Base-by-base conservation (phyloP, 2,113 vertebrate genomes). In the Poicephalus gulielmi region DNA sequence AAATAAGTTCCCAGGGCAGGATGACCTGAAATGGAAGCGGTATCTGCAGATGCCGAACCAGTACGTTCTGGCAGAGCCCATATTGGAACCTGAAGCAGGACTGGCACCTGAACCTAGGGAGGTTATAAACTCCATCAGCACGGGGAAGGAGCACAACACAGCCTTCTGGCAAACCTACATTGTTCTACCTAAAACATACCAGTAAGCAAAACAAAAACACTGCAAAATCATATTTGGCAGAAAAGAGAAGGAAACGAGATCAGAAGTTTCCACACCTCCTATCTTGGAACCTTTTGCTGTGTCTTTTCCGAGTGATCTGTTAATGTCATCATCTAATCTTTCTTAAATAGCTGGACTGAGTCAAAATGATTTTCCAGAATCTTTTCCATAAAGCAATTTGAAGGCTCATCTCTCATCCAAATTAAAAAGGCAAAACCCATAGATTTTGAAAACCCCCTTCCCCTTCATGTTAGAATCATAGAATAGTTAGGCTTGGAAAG, bases 11-110 rank as follows among this genome's bases (percentile, higher is more conserved):
- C 10, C 18, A 41, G 9, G n/a, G 27, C 44, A 79, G 67, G 44
- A 43, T 24, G 63, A 71, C 63, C 55, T 39, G 16, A 53, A 84
- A 66, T 5, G 33, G 57, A 39, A 85, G 82, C 24, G 33, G 66
- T 25, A 47, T 18, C 41, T 62, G 62, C 52, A 33, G 37, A 59
- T 15, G 31, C 43, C 43, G 46, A 16, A 73, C 33, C 53, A 19
- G 31, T 49, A 35, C 0, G 0, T 16, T 16, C 39, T 57, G 74
- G 41, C 14, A 85, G 41, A 49, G 53, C 35, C 17, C 3, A 28
- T 4, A 4, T 0, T 23, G 60, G 75, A 63, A 81, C 17, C 25
- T 43, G 31, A 10, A 46, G 3, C n/a, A 68, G 47, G 31, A 86
- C 2, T 52, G 60, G 66, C 77, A 74, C 46, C 57, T 82, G n/a